Evolutionary conservation across 2,113 vertebrate genomes (phyloP).

Genomic region (Sciurus niger): DNA sequence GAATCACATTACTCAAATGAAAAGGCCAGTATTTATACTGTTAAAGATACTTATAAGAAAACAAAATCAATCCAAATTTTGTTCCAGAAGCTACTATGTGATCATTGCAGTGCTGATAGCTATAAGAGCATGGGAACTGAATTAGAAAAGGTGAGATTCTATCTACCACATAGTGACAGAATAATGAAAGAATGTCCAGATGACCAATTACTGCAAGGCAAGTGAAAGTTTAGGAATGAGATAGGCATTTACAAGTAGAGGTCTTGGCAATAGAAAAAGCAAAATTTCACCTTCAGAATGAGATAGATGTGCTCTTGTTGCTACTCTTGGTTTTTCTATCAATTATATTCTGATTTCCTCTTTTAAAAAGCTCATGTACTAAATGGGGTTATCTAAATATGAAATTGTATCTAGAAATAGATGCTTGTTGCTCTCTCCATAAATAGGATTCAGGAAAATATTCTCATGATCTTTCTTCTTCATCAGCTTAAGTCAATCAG

Average conservation of each 20-base stretch:
- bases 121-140: too few relatives aligned
- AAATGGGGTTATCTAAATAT: too few relatives aligned
- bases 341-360: constrained; percentile 83
- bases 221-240: background rate
- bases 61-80: constrained; percentile 40
- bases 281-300: constrained; percentile 90
- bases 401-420: too few relatives aligned
- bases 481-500: constrained; percentile 81
- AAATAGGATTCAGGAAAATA: background rate
- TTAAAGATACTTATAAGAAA: constrained; percentile 24
- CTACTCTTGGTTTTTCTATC: background rate
- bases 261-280: constrained; percentile 89
- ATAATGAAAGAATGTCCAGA: constrained; percentile 82
- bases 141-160: background rate
- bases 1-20: constrained; percentile 47
- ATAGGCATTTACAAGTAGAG: constrained; percentile 90
- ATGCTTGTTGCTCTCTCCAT: too few relatives aligned
- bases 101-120: background rate
- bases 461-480: constrained; percentile 59
- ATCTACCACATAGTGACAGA: background rate
- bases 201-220: constrained; percentile 88
- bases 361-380: constrained; percentile 51
- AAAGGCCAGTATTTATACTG: constrained; percentile 24
- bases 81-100: constrained; percentile 41
- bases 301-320: constrained; percentile 87